These are phyloP conservation scores for Oreochromis niloticus DNA, from an alignment of 2,113 vertebrate genomes.

Conservation along the genomic window DNA sequence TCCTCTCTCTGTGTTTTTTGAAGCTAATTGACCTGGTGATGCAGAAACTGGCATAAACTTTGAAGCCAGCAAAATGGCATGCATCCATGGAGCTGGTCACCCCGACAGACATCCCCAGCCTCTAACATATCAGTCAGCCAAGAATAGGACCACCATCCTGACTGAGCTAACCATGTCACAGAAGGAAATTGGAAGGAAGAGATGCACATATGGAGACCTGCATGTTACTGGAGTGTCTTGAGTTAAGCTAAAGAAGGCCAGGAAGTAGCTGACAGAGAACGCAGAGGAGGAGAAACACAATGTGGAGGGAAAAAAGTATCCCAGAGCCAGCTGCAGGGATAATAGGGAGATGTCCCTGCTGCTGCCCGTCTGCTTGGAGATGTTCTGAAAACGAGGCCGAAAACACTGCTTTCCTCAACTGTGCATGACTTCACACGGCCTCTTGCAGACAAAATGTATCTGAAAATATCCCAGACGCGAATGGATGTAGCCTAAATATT, in stretches of 20 bases:
- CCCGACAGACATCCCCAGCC: fast-evolving
- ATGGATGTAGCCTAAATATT: neutral
- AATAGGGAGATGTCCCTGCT: fast-evolving
- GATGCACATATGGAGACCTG: neutral
- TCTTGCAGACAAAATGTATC: neutral
- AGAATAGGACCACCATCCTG: neutral
- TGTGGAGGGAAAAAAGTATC: neutral
- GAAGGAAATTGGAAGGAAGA: neutral
- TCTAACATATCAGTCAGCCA: neutral
- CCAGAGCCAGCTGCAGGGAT: neutral
- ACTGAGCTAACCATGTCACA: neutral
- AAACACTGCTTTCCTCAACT: neutral
- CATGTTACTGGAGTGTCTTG: fast-evolving
- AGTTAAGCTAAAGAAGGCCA: neutral
- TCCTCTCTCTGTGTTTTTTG: neutral
- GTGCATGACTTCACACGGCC: neutral
- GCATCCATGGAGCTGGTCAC: neutral
- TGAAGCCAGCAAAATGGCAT: fast-evolving
- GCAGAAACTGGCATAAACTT: neutral
- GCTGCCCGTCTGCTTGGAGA: neutral
- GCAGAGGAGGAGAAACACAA: neutral
- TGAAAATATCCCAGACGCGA: neutral
- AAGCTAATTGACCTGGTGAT: neutral
- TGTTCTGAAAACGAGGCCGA: neutral
- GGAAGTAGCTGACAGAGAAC: neutral